A percentile compares a stretch with the other conserved stretches of the same genome.
Conservation (phyloP, 2,113 vertebrate genomes). For the Leucopternis melanops region DNA sequence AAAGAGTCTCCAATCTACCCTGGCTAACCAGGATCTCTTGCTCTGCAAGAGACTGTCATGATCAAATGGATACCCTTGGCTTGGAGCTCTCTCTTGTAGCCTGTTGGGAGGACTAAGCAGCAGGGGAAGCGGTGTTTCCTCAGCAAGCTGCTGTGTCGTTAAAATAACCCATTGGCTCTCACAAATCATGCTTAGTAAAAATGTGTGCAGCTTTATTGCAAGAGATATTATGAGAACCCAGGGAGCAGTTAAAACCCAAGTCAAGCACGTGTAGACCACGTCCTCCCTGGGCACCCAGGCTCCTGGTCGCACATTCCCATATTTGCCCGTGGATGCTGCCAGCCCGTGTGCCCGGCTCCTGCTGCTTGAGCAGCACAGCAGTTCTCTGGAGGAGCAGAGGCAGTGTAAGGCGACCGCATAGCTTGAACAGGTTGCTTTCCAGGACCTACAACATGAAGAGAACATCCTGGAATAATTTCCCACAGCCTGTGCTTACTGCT, state of each 20-base stretch:
- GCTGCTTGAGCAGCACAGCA: accelerated
- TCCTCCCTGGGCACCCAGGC: background rate
- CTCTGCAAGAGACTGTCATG: accelerated
- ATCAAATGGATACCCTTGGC: background rate
- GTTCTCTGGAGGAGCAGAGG: background rate
- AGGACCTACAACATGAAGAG: background rate
- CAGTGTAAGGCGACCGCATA: accelerated
- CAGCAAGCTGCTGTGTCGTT: background rate
- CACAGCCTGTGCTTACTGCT: background rate
- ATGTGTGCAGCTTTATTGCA: background rate
- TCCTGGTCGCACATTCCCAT: background rate
- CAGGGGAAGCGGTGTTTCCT: background rate
- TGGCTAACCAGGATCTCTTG: background rate
- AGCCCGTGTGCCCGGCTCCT: accelerated
- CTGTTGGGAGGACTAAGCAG: background rate
- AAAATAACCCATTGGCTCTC: background rate
- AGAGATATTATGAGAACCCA: background rate
- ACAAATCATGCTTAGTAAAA: background rate
- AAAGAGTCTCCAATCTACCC: background rate
- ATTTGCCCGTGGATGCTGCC: accelerated
- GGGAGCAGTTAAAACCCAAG: background rate
- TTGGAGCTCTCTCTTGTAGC: background rate
- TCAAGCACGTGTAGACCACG: background rate
- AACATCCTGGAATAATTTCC: background rate
- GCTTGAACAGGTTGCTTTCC: background rate